phyloP scores from a whole-genome alignment of 2,113 vertebrate genomes.

The Spheniscus mendiculus region DNA sequence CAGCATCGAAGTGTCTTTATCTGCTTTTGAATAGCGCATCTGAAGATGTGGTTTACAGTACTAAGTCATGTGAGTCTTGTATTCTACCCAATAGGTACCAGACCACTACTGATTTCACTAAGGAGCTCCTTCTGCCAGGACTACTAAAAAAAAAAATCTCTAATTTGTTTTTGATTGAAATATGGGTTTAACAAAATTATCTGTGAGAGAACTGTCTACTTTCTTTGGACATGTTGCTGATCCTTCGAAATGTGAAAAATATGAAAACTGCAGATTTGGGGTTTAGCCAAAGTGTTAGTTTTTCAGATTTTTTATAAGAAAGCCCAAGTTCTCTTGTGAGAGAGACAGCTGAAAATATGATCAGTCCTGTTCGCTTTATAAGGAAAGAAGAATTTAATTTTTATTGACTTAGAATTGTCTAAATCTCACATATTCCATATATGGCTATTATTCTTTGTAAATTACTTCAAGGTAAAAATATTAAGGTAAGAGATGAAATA shows the following conservation, averaged over 20 bases:
- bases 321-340: background rate
- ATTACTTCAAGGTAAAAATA: background rate
- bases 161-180: background rate
- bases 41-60: background rate
- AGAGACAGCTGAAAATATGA: background rate
- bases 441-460: background rate
- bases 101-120: background rate
- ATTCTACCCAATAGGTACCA: background rate
- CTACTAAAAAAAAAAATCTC: background rate
- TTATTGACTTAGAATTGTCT: background rate
- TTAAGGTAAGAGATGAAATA: background rate
- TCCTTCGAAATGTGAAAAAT: background rate
- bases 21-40: background rate
- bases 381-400: background rate
- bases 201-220: background rate
- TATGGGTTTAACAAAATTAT: background rate
- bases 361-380: background rate
- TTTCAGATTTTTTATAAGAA: background rate
- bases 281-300: background rate
- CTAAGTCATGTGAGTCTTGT: background rate
- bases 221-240: background rate
- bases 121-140: background rate
- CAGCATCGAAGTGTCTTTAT: rapidly evolving
- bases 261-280: background rate
- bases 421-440: background rate